phyloP scores from a whole-genome alignment of 2,797 vertebrate genomes.

The Microcaecilia unicolor region DNA sequence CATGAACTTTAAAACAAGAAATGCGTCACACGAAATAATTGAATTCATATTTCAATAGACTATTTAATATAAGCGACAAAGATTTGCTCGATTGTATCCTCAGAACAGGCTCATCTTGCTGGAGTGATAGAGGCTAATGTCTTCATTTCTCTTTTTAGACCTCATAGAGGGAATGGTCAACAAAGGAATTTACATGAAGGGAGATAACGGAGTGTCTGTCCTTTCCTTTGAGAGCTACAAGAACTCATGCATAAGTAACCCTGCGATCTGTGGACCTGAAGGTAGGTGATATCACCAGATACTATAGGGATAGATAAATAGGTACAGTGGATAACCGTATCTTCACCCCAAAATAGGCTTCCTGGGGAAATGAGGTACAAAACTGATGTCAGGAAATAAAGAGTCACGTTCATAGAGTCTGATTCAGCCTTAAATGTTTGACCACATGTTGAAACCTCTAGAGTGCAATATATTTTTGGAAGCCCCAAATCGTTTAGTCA shows the following conservation, averaged over 20 bases:
- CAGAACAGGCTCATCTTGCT: accelerated
- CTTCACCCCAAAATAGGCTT: too few species aligned
- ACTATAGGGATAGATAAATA: not conserved
- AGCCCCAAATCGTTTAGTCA: too few species aligned
- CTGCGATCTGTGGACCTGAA: conserved; percentile 74
- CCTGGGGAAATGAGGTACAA: too few species aligned
- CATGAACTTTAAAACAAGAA: too few species aligned
- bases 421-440: too few species aligned
- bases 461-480: too few species aligned
- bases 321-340: too few species aligned
- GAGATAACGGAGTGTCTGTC: conserved; percentile 69
- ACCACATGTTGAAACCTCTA: too few species aligned
- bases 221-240: conserved; percentile 78
- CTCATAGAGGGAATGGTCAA: conserved; percentile 90
- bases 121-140: accelerated
- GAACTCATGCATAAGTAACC: conserved; percentile 85
- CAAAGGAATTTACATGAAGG: conserved; percentile 79
- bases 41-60: not conserved
- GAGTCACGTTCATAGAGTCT: too few species aligned
- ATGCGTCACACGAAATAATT: too few species aligned
- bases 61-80: not conserved
- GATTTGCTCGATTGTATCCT: too few species aligned
- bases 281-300: conserved; percentile 52
- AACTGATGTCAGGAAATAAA: too few species aligned
- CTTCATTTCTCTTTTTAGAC: conserved; percentile 52